Evolutionary conservation across 2,113 vertebrate species (phyloP), one percentile per base, ranked within the genome.

Genomic region (Holacanthus passer): DNA sequence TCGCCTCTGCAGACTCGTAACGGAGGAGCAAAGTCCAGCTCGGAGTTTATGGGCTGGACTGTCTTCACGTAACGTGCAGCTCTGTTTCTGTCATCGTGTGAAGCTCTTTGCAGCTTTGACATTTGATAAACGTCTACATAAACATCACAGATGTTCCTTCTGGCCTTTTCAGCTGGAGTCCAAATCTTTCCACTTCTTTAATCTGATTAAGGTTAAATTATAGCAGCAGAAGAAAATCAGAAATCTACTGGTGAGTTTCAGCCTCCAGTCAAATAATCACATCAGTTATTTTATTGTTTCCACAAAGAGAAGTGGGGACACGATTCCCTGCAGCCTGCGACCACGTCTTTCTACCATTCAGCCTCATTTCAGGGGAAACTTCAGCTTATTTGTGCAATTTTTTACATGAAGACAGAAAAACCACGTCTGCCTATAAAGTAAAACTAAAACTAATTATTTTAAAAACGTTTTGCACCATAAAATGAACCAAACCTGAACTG

Each of bases 11-110:
- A 31, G 39, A 19, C 52, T 71, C n/a, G 12, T 66, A 4, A 31
- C 13, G 37, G 17, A 65, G 8, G 81, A 74, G 11, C 83, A 88
- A 86, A 86, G 83, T 88, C 65, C 87, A 75, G 3, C 32, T 37
- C 12, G 1, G 48, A 31, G 50, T 83, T 87, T 79, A 62, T 59
- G 3, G n/a, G 37, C 47, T 9, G 22, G n/a, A 50, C 0, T 0
- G 31, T 59, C 19, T 52, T 47, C 70, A 68, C 32, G n/a, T 55
- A 20, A 27, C 3, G 29, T 19, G 13, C 68, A 16, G 48, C 50
- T 52, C 71, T 39, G 58, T 13, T 48, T 16, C 71, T 11, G 41
- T 29, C 37, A 0, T 22, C 5, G 0, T 19, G n/a, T 48, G 47
- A 16, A 20, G 29, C 27, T 29, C 17, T 5, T 17, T 74, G 19